Evolutionary conservation across 2,888 invertebrate genomes (phyloP).

Genomic region (Agriopis aurantiaria): DNA sequence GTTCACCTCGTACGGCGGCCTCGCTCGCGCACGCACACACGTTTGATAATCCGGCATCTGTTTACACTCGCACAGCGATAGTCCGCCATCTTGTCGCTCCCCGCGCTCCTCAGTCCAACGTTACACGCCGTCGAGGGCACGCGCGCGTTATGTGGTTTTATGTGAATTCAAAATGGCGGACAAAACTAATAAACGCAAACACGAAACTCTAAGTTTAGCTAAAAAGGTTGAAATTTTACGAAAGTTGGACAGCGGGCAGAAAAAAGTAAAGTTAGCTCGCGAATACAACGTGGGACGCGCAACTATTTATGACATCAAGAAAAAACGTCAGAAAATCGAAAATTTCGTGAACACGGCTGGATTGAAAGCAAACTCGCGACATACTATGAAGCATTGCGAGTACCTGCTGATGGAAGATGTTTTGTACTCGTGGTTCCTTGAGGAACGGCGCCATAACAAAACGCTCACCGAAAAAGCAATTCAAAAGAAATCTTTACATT

Average conservation of each 20-base stretch:
- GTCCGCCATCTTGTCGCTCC: slow-evolving; percentile 5
- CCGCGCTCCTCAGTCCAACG: slow-evolving; percentile 1
- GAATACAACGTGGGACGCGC: slow-evolving; percentile 5
- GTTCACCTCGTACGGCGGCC: not conserved
- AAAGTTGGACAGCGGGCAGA: slow-evolving; percentile 3
- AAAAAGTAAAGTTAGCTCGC: not conserved
- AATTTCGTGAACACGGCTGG: not conserved
- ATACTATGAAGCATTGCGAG: not conserved
- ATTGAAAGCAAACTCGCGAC: not conserved
- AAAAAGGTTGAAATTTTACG: slow-evolving; percentile 3
- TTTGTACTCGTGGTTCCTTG: slow-evolving; percentile 8
- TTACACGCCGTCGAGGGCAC: not conserved
- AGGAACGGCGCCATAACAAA: slow-evolving; percentile 1
- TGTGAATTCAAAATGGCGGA: slow-evolving; percentile 7
- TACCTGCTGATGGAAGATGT: slow-evolving; percentile 3
- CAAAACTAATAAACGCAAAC: slow-evolving; percentile 8
- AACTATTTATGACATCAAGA: slow-evolving; percentile 7
- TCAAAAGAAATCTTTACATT: not conserved
- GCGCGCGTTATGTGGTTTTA: not conserved
- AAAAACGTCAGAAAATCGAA: slow-evolving; percentile 13
- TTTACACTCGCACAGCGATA: not conserved
- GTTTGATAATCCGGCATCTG: slow-evolving; percentile 7
- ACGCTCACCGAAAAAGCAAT: not conserved
- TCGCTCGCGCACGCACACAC: not conserved
- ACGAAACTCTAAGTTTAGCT: slow-evolving; percentile 9